Evolutionary conservation across 2,888 invertebrate genomes (phyloP), one percentile per base, ranked within the genome.

Genomic region (Blera fallax): DNA sequence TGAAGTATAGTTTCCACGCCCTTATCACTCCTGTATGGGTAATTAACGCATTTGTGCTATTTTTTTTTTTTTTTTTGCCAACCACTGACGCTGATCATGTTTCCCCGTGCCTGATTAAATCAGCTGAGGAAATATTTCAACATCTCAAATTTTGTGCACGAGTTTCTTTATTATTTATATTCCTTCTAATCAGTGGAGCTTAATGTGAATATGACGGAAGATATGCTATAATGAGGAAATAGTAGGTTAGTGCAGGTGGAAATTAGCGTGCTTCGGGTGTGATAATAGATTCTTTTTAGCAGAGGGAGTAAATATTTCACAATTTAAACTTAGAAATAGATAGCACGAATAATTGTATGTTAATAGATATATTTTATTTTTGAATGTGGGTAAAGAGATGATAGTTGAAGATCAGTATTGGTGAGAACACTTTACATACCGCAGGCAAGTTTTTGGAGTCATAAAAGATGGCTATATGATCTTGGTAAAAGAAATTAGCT

Each of bases 81-180:
- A 45, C 56, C 50, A 6, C 16, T 32, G 65, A 50, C 34, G 50
- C 10, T 45, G 69, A 69, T 76, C 67, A 29, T 58, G 65, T 50
- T 58, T 29, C 58, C 32, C 45, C 48, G 34, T 58, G 48, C 32
- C 48, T 34, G 40, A 60, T 67, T 64, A 40, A 69, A 69, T 77
- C 77, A 69, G 60, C 18, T 62, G 43, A 77, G 52, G 21, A 69
- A 60, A 60, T 34, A 69, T 77, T 60, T 72, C 72, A 60, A 70
- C 32, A 70, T 27, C 43, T 58, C 16, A 21, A 54, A 56, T 58
- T 45, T 24, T 24, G 16, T 77, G 50, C 48, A 67, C 67, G 67
- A 67, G 58, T 50, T 77, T 62, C 11, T 40, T 40, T 50, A 62
- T 4, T 50, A 32, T 60, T 60, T 56, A 58, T 58, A 48, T 45